Evolutionary conservation across 1,140 invertebrate genomes (phyloP).

Genomic region (Dermatophagoides farinae): DNA sequence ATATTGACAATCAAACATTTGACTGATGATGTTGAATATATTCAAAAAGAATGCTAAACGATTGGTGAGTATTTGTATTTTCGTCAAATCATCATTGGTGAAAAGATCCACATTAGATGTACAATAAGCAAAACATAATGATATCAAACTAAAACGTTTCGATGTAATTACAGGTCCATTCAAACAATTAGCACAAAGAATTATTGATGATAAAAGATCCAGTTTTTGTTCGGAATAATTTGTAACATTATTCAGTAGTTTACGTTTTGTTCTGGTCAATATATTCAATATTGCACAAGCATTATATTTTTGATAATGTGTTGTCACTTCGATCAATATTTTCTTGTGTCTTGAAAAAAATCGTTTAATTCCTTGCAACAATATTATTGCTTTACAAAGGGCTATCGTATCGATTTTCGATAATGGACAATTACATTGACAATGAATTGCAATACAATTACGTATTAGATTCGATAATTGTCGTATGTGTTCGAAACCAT

Average conservation of each 20-base stretch:
- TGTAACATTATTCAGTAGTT: slow-evolving; percentile 32
- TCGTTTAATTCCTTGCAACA: slow-evolving; percentile 14
- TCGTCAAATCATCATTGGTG: slow-evolving; percentile 7
- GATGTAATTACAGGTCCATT: slow-evolving; percentile 33
- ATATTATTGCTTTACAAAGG: slow-evolving; percentile 12
- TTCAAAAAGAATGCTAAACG: background rate
- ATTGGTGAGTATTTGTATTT: background rate
- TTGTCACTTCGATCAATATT: background rate
- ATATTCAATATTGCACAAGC: slow-evolving; percentile 18
- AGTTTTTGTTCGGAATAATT: slow-evolving; percentile 38
- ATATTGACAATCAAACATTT: slow-evolving; percentile 11
- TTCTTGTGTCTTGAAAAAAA: slow-evolving; percentile 4
- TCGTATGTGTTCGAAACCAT: slow-evolving; percentile 10
- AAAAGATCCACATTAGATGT: background rate
- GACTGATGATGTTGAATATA: slow-evolving; percentile 6
- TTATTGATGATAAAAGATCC: slow-evolving; percentile 46
- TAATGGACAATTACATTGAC: background rate
- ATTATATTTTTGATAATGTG: slow-evolving; percentile 9
- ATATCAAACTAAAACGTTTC: slow-evolving; percentile 2
- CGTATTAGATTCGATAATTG: background rate
- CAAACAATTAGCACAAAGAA: slow-evolving; percentile 45
- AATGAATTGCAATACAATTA: slow-evolving; percentile 12
- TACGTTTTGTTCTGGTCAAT: slow-evolving; percentile 24
- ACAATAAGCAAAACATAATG: slow-evolving; percentile 7
- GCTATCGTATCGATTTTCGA: slow-evolving; percentile 4